Base-by-base conservation (phyloP, 2,888 invertebrate species). In the Biston betularia region DNA sequence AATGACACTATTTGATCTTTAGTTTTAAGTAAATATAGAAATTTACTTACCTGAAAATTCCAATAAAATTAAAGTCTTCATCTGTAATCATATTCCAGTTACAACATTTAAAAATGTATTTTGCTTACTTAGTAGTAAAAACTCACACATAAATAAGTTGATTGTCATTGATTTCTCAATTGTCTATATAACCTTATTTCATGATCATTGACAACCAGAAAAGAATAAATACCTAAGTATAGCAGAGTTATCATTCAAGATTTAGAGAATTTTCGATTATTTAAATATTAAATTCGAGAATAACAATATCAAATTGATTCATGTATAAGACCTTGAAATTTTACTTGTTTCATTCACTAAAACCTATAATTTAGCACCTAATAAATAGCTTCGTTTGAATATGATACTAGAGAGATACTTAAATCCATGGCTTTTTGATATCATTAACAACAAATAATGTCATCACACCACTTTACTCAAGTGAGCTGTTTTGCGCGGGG, bases 401-500 rank as follows among this genome's bases (percentile, higher is more conserved):
- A 60, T 38, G 5, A 44, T 24, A 50, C 46, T 62, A 48, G 45
- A 68, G 60, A 53, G 53, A 53, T 61, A 38, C 61, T 65, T 24
- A 52, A 59, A 14, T 58, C 9, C 62, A 64, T 65, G 54, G 42
- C 55, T 48, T 42, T 55, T 70, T 68, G 69, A 75, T 72, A 71
- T 14, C 58, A 69, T 67, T 78, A 73, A 73, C 73, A 71, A 46
- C 60, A 65, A 65, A 70, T 70, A 68, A 61, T 69, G 54, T 65
- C 66, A 61, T 65, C 67, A 64, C 62, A 60, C 46, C 62, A 74
- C 62, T 69, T 68, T 65, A 70, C 54, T 73, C 56, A 70, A 75
- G 70, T 73, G 67, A 66, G 65, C 68, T 73, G 69, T 72, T 72
- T 72, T 75, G 65, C 60, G 44, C 52, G 52, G 46, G 61, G 65